These are phyloP conservation scores for Ceratothoa steindachneri DNA, from an alignment of 2,888 invertebrate genomes.

Conservation along the genomic window DNA sequence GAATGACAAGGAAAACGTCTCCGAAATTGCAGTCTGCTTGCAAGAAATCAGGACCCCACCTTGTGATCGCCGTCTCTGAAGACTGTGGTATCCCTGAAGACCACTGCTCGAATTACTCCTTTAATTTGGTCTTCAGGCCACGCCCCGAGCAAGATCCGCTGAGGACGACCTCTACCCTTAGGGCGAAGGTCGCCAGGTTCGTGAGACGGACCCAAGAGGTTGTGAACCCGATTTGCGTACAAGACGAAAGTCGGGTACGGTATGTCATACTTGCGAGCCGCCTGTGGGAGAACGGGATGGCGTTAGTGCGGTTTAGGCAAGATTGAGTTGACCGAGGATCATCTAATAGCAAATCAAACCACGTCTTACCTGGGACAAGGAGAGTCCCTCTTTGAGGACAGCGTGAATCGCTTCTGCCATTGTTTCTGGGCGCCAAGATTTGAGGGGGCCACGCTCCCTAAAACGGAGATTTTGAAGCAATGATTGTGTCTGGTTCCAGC, in stretches of 20 bases:
- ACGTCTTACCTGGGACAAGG: slow-evolving; percentile 45
- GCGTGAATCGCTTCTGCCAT: slow-evolving; percentile 93
- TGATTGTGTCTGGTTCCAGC: slow-evolving; percentile 89
- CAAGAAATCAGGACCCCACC: too few relatives aligned
- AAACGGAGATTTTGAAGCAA: slow-evolving; percentile 84
- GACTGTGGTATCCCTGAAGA: slow-evolving; percentile 68
- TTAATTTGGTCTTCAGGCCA: slow-evolving; percentile 93
- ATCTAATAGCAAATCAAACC: too few relatives aligned
- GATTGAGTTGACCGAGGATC: too few relatives aligned
- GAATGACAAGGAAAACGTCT: too few relatives aligned
- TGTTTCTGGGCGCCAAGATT: slow-evolving; percentile 89
- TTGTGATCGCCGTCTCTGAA: slow-evolving; percentile 45
- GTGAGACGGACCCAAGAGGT: slow-evolving; percentile 81
- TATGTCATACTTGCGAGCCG: slow-evolving; percentile 88
- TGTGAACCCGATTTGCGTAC: slow-evolving; percentile 87
- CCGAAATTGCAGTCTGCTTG: too few relatives aligned
- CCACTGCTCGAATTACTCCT: slow-evolving; percentile 85
- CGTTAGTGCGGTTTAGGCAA: background rate
- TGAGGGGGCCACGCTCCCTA: slow-evolving; percentile 84
- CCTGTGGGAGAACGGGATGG: slow-evolving; percentile 70
- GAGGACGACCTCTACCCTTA: slow-evolving; percentile 84
- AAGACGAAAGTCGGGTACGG: slow-evolving; percentile 90
- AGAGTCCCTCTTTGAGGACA: slow-evolving; percentile 74
- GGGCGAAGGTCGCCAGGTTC: slow-evolving; percentile 67
- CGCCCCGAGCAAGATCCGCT: slow-evolving; percentile 81